Evolutionary conservation across 2,888 invertebrate genomes (phyloP), one percentile per base, ranked within the genome.

Genomic region (Taenaris catops): DNA sequence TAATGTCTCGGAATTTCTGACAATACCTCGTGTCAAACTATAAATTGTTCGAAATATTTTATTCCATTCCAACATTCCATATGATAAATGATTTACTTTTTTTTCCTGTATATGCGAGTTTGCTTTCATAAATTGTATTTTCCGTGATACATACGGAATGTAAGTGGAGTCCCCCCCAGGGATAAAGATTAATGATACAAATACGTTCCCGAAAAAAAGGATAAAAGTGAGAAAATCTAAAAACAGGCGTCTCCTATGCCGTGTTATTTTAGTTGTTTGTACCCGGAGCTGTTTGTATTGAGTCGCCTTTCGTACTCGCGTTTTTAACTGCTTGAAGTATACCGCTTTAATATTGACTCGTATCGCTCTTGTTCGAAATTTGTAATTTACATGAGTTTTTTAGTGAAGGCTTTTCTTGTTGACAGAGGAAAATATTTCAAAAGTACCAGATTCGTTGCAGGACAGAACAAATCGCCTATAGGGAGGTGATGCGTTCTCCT

Each of bases 121-220:
- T 33, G 26, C 38, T 41, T 36, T 31, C 38, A 27, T 36, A 36
- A 41, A 33, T 35, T 36, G 38, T 31, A 41, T 37, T 36, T 43
- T 37, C 36, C 29, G 20, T 37, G 33, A 36, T 40, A 40, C 39
- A 47, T 47, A 42, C 39, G 29, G 34, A 46, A 41, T 41, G 41
- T 46, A 42, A 51, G 48, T 38, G 41, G 54, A 29, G 39, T 8
- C 16, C 41, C 42, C 41, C 40, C 33, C 18, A 25, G 37, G 45
- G 34, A 58, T 53, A 52, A 53, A 60, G 60, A 60, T 61, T 57
- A 61, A 60, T 60, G 60, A 49, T 45, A 44, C 34, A 39, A 47
- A 52, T 52, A 49, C 43, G 53, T 48, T 51, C 36, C 34, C 41
- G 46, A 40, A 40, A 41, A 56, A 40, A 31, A n/a, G 41, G 42